Evolutionary conservation across 2,797 vertebrate species (phyloP).

Genomic region (Echiichthys vipera): DNA sequence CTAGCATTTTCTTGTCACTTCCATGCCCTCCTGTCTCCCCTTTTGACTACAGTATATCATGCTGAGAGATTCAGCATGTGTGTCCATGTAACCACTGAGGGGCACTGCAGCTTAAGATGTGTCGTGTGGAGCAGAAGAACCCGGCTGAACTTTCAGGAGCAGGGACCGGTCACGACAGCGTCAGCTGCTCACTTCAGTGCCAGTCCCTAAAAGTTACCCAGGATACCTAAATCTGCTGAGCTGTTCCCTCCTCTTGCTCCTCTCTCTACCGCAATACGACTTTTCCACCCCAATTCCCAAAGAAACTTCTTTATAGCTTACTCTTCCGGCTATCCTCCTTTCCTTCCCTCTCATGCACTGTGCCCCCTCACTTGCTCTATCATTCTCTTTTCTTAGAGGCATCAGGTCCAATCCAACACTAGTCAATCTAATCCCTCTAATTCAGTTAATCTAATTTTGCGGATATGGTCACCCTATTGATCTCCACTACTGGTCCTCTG

Average conservation of each 20-base stretch:
- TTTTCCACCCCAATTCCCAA: conserved; percentile 62
- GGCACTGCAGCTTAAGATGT: conserved; percentile 74
- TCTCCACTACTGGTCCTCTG: conserved; percentile 49
- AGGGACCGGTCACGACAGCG: conserved; percentile 22
- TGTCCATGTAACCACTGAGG: conserved; percentile 60
- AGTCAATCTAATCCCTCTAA: conserved; percentile 80
- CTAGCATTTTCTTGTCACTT: background rate
- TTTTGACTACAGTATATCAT: background rate
- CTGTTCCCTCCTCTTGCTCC: conserved; percentile 60
- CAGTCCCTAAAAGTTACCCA: conserved; percentile 76
- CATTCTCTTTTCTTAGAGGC: conserved; percentile 58
- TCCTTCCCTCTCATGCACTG: background rate
- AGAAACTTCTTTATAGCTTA: conserved; percentile 67
- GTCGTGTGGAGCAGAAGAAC: conserved; percentile 32
- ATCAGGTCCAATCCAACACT: conserved; percentile 67
- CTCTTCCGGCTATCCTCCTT: conserved; percentile 38
- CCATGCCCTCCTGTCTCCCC: conserved; percentile 8
- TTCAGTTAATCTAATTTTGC: conserved; percentile 80
- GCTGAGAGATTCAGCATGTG: background rate
- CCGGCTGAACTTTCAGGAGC: conserved; percentile 47
- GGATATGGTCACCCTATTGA: conserved; percentile 69
- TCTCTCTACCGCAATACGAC: conserved; percentile 75
- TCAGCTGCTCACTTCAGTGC: conserved; percentile 67
- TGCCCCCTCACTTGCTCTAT: conserved; percentile 13
- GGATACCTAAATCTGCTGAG: conserved; percentile 79